Percentiles rank a stretch among this genome's conserved stretches.
Conservation (phyloP, 2,888 invertebrate genomes). For the Cactoblastis cactorum region DNA sequence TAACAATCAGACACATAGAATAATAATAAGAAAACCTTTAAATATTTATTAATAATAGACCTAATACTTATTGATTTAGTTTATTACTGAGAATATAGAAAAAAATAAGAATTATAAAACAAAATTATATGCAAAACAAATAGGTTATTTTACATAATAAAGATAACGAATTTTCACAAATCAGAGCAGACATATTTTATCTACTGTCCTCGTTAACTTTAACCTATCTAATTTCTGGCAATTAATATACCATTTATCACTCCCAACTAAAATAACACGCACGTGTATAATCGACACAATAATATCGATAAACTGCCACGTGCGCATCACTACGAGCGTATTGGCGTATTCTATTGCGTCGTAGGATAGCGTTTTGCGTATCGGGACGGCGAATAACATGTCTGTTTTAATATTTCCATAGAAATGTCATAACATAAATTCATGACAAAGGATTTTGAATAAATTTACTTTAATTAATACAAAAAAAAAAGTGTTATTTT, state of each 20-base stretch:
- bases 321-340: constrained; percentile 3
- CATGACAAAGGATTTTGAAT: neutral
- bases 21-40: no score
- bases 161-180: constrained; percentile 6
- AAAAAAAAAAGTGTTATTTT: neutral
- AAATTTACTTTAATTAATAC: no score
- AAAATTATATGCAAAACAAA: neutral
- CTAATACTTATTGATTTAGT: no score
- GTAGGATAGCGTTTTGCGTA: constrained; percentile 10
- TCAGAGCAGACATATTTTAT: constrained; percentile 1
- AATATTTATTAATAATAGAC: no score
- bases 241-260: neutral
- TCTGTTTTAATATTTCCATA: neutral
- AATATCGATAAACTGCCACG: constrained; percentile 11
- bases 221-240: neutral
- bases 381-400: constrained; percentile 1
- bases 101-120: no score
- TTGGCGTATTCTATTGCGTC: constrained; percentile 10
- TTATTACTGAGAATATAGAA: no score
- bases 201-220: neutral
- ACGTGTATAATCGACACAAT: constrained; percentile 8
- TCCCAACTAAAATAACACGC: neutral
- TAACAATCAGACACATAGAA: no score
- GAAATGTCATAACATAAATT: neutral
- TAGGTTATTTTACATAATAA: neutral